Conservation (phyloP, 2,113 vertebrate species). For the Atherinomorus stipes region DNA sequence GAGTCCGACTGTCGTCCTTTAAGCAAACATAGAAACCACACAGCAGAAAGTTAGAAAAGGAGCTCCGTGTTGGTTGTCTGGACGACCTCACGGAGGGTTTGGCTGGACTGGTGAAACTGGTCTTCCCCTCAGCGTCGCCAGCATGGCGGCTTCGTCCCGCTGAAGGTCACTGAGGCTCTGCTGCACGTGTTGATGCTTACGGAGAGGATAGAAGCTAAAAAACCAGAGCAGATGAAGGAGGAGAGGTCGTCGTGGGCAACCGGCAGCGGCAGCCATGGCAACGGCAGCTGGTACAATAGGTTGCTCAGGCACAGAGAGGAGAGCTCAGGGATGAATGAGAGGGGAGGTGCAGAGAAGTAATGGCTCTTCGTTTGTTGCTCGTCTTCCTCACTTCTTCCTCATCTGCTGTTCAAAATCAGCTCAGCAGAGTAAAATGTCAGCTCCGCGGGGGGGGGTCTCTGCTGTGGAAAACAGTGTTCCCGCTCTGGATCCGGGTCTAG, state of each 20-base stretch:
- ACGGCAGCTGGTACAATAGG: conserved; percentile 72
- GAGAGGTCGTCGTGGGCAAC: conserved; percentile 57
- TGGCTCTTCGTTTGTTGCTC: conserved; percentile 18
- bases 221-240: conserved; percentile 43
- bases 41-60: conserved; percentile 37
- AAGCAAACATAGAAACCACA: conserved; percentile 2
- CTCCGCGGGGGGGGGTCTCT: no score
- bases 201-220: conserved; percentile 33
- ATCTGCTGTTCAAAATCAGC: conserved; percentile 13
- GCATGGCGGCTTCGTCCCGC: neutral
- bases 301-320: conserved; percentile 41
- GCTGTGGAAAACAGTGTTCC: neutral
- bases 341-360: conserved; percentile 16
- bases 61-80: conserved; percentile 1
- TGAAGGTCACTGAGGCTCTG: conserved; percentile 6
- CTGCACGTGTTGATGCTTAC: neutral
- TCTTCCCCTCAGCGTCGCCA: conserved; percentile 2
- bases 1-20: neutral
- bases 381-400: neutral
- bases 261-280: conserved; percentile 74
- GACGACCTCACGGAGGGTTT: neutral
- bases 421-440: conserved; percentile 20
- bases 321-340: conserved; percentile 28
- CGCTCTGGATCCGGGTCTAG: conserved; percentile 54
- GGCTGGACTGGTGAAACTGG: neutral